phyloP scores from a whole-genome alignment of 2,113 vertebrate species.

The Gopherus evgoodei region DNA sequence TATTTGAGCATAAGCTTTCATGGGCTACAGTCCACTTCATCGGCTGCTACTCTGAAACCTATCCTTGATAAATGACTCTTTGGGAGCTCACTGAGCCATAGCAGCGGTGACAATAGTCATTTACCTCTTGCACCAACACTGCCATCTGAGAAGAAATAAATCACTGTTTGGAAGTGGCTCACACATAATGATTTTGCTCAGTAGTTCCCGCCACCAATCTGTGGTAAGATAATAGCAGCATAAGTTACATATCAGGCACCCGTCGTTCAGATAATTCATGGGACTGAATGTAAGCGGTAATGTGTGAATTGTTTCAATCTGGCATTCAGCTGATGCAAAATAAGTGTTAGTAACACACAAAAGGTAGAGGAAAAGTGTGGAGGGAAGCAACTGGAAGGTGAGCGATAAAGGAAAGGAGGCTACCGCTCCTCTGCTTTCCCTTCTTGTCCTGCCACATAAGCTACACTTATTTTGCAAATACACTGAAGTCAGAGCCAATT shows the following conservation, averaged over 20 bases:
- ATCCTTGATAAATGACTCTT: background rate
- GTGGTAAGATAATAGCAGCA: accelerated
- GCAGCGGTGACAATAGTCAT: background rate
- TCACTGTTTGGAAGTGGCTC: background rate
- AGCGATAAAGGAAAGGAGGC: background rate
- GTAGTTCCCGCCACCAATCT: background rate
- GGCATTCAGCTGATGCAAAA: accelerated
- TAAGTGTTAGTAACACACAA: accelerated
- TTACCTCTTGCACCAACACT: accelerated
- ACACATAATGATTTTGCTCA: background rate
- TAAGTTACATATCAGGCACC: background rate
- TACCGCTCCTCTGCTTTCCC: background rate
- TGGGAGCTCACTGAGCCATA: background rate
- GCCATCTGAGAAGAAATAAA: background rate
- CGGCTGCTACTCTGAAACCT: no score
- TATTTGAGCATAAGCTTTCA: no score
- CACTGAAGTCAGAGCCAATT: no score
- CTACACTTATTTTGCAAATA: background rate
- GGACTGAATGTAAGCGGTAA: accelerated
- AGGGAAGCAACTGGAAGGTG: background rate
- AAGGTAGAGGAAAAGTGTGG: background rate
- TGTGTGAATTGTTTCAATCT: background rate
- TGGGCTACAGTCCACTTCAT: no score
- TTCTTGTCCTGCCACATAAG: background rate
- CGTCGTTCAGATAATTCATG: background rate